Evolutionary conservation across 2,797 vertebrate species (phyloP), one percentile per base, ranked within the genome.

Genomic region (Gymnocypris eckloni): DNA sequence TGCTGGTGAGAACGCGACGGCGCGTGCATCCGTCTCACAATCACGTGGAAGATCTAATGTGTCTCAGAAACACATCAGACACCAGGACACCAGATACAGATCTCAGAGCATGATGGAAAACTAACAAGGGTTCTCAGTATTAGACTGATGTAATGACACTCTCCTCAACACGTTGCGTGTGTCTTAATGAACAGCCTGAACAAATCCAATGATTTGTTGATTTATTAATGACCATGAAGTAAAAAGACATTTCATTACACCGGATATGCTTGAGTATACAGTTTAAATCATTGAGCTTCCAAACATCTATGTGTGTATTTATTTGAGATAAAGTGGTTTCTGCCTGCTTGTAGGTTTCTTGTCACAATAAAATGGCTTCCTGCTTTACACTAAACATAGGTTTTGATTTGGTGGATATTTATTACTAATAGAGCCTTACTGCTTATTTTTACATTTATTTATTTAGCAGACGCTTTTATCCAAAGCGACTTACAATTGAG

Each of bases 111-210:
- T 52, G 82, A 85, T 69, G 64, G 45, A 81, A 77, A 82, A 61
- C 54, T 48, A 78, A 33, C 52, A 48, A 41, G 15, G 28, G 13
- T 85, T 77, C 84, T 75, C 79, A 66, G 83, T 64, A 79, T 66
- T 39, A 52, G 83, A 43, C 59, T 16, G 59, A 85, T 71, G 86
- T 78, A 85, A 87, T 79, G 79, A 79, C 56, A 73, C 52, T 54
- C 79, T 78, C 39, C 50, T 25, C 48, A 41, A 52, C 28, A 83
- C 33, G 28, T 1, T 16, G 13, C 20, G 41, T 33, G 52, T 84
- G 71, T 84, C 43, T 18, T n/a, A 56, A 39, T 16, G 6, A 78
- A 37, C 7, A 54, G 2, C 43, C 28, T 25, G 13, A 39, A 61
- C 18, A 61, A 37, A 48, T 16, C 18, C 28, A 52, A 13, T 43